phyloP scores from a whole-genome alignment of 2,888 invertebrate genomes.

The Drosophila formosana region DNA sequence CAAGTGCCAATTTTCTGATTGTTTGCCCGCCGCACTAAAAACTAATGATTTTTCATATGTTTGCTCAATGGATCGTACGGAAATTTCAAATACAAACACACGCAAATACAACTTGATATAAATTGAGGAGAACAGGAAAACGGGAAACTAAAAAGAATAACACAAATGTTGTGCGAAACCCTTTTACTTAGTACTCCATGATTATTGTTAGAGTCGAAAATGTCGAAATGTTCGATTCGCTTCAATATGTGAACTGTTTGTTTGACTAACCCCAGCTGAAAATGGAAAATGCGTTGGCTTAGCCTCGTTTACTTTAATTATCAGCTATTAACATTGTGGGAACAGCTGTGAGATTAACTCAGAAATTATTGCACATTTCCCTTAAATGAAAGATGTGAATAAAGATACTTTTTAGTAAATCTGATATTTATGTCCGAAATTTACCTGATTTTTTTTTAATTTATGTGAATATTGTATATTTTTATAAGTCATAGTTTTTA shows the following conservation, averaged over 20 bases:
- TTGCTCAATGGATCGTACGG: conserved; percentile 71
- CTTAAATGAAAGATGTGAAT: no score
- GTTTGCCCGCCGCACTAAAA: conserved; percentile 79
- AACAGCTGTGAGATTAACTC: conserved; percentile 18
- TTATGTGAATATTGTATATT: no score
- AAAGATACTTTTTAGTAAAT: no score
- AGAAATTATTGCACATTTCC: background rate
- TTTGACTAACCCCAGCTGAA: conserved; percentile 10
- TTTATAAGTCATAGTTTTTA: no score
- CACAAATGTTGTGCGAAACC: conserved; percentile 19
- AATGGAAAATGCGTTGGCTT: conserved; percentile 13
- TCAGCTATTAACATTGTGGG: background rate
- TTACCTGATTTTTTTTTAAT: no score
- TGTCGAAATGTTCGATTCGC: background rate
- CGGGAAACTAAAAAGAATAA: conserved; percentile 12
- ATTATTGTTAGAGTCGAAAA: conserved; percentile 21
- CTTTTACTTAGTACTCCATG: conserved; percentile 14
- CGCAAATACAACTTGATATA: conserved; percentile 41
- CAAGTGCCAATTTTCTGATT: conserved; percentile 78
- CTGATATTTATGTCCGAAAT: no score
- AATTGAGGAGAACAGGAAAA: conserved; percentile 34
- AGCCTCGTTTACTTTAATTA: conserved; percentile 45
- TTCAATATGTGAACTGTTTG: background rate
- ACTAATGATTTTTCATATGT: conserved; percentile 82
- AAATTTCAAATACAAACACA: conserved; percentile 4